A percentile compares a stretch with the other conserved stretches of the same genome.
phyloP scores from a whole-genome alignment of 2,113 vertebrate species.

The Carassius carassius region DNA sequence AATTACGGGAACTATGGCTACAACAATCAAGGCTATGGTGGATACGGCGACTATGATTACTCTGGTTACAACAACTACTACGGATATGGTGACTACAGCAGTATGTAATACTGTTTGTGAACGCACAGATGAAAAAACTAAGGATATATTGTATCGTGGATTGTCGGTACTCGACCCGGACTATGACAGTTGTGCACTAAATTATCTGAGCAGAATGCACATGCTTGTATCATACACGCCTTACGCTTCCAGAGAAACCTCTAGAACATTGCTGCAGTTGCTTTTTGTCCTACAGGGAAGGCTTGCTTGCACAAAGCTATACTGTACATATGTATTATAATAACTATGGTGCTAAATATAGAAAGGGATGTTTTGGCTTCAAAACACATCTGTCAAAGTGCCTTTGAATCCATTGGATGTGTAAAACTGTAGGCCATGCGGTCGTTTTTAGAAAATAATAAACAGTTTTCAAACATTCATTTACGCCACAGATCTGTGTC shows the following conservation, averaged over 20 bases:
- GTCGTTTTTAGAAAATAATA: slow-evolving; percentile 60
- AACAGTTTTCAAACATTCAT: slow-evolving; percentile 62
- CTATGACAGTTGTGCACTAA: slow-evolving; percentile 59
- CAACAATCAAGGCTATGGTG: slow-evolving; percentile 95
- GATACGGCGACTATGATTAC: slow-evolving; percentile 97
- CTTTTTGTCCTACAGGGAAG: slow-evolving; percentile 50
- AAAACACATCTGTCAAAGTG: slow-evolving; percentile 61
- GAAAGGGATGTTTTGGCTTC: slow-evolving; percentile 58
- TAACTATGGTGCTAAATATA: slow-evolving; percentile 55
- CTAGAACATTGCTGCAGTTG: slow-evolving; percentile 49
- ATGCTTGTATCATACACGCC: slow-evolving; percentile 42
- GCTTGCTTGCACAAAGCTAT: slow-evolving; percentile 56
- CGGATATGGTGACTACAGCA: slow-evolving; percentile 97
- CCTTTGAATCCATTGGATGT: slow-evolving; percentile 57
- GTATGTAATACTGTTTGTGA: slow-evolving; percentile 80
- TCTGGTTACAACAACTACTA: slow-evolving; percentile 99
- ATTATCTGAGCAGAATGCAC: slow-evolving; percentile 52
- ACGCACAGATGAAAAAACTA: slow-evolving; percentile 58
- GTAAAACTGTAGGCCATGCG: slow-evolving; percentile 59
- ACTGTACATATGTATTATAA: slow-evolving; percentile 62
- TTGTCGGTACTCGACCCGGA: slow-evolving; percentile 55
- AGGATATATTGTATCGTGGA: slow-evolving; percentile 62
- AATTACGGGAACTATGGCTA: slow-evolving; percentile 92
- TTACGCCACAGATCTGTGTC: slow-evolving; percentile 58
- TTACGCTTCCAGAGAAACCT: slow-evolving; percentile 48